These are phyloP conservation scores for Catamblyrhynchus diadema DNA, from an alignment of 2,797 vertebrate genomes.

Conservation along the genomic window DNA sequence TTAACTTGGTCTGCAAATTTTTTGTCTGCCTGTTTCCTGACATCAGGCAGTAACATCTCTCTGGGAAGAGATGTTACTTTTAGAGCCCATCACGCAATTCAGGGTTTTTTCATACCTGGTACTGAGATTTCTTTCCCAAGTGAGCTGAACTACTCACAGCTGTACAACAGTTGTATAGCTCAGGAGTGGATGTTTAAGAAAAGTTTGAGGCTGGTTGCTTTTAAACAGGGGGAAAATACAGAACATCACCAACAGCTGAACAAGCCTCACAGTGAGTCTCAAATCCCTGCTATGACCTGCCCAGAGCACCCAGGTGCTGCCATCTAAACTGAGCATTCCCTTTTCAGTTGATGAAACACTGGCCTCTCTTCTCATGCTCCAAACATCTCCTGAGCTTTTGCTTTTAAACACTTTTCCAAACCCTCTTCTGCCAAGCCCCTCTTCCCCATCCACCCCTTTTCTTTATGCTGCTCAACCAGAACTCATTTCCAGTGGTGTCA, in stretches of 20 bases:
- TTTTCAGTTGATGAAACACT: background rate
- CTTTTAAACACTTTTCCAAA: background rate
- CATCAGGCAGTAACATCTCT: background rate
- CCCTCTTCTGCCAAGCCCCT: background rate
- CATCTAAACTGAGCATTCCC: background rate
- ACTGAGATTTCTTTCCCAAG: background rate
- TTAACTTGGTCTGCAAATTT: conserved; percentile 44
- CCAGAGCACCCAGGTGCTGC: background rate
- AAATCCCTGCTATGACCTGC: background rate
- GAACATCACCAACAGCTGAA: background rate
- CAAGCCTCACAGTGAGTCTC: background rate
- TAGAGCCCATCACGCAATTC: background rate
- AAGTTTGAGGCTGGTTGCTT: background rate
- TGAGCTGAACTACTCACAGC: background rate
- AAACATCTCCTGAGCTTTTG: background rate
- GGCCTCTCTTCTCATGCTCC: background rate
- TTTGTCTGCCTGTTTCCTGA: conserved; percentile 36
- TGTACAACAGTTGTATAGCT: background rate
- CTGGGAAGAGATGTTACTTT: background rate
- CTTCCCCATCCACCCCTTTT: background rate
- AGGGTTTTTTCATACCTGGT: background rate
- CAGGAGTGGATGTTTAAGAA: background rate
- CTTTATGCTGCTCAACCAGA: background rate
- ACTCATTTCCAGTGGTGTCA: background rate
- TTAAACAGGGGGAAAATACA: background rate